Conservation (phyloP, 2,888 invertebrate genomes). For the Myathropa florea region DNA sequence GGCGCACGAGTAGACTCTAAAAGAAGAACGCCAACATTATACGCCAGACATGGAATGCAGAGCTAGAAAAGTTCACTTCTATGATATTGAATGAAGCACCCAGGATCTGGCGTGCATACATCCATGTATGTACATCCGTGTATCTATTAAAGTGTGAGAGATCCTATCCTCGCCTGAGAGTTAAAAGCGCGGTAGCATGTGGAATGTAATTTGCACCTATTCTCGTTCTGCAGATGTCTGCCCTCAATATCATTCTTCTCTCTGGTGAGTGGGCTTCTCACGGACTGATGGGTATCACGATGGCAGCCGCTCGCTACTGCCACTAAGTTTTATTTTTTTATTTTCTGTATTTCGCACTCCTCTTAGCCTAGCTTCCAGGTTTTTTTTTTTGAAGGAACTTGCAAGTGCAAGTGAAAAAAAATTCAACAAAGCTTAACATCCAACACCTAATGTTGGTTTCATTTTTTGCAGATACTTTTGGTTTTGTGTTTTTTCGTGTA, state of each 20-base stretch:
- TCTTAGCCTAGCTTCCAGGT: slow-evolving; percentile 9
- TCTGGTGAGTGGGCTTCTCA: slow-evolving; percentile 51
- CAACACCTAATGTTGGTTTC: slow-evolving; percentile 59
- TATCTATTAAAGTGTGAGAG: neutral
- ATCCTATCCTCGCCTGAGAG: slow-evolving; percentile 44
- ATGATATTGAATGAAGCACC: slow-evolving; percentile 57
- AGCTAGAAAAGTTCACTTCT: slow-evolving; percentile 60
- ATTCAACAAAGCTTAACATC: slow-evolving; percentile 56
- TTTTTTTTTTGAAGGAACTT: slow-evolving; percentile 13
- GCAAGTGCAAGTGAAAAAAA: slow-evolving; percentile 1
- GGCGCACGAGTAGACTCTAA: slow-evolving; percentile 22
- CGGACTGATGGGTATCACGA: slow-evolving; percentile 63
- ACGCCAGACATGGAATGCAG: slow-evolving; percentile 66
- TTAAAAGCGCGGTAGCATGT: slow-evolving; percentile 66
- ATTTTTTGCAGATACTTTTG: neutral
- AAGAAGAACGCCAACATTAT: slow-evolving; percentile 47
- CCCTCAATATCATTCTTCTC: slow-evolving; percentile 52
- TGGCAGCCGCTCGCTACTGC: slow-evolving; percentile 57
- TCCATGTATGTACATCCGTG: slow-evolving; percentile 23
- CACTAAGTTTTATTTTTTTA: slow-evolving; percentile 26
- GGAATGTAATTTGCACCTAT: slow-evolving; percentile 71
- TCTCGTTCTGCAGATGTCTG: slow-evolving; percentile 68
- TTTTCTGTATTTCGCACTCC: slow-evolving; percentile 4
- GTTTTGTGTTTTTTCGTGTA: neutral
- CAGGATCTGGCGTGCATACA: slow-evolving; percentile 13